These are phyloP conservation scores for Anabacerthia variegaticeps DNA, from an alignment of 2,797 vertebrate genomes.

Conservation along the genomic window DNA sequence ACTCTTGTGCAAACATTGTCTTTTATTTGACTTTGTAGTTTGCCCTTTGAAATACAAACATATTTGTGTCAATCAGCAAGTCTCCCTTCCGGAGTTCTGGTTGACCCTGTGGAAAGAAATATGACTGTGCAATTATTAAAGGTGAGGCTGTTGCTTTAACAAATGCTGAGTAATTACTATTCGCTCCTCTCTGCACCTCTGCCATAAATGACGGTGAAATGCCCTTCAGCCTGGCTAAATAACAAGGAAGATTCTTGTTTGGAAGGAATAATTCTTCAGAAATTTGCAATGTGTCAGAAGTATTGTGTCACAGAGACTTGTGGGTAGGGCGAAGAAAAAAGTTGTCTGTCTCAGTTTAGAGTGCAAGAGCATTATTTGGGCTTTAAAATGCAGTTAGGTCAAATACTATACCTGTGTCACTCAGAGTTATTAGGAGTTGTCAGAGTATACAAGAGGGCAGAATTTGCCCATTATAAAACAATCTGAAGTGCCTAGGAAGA, in stretches of 20 bases:
- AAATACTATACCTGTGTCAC: neutral
- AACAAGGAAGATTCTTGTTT: conserved; percentile 18
- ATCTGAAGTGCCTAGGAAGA: neutral
- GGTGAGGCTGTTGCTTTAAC: conserved; percentile 1
- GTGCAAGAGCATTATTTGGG: neutral
- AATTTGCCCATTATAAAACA: neutral
- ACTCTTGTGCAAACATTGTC: conserved; percentile 44
- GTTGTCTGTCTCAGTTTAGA: neutral
- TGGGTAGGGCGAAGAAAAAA: neutral
- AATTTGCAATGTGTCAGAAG: neutral
- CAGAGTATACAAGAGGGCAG: neutral
- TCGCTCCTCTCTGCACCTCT: neutral
- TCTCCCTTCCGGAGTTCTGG: conserved; percentile 49
- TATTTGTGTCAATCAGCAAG: conserved; percentile 50
- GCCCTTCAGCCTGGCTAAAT: conserved; percentile 11
- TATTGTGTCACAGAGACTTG: neutral
- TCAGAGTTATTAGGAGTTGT: neutral
- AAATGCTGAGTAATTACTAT: conserved; percentile 41
- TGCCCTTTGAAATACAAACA: conserved; percentile 62
- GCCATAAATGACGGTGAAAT: neutral
- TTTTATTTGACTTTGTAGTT: conserved; percentile 57
- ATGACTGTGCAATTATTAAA: conserved; percentile 61
- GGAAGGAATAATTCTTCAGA: conserved; percentile 11
- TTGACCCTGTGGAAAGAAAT: conserved; percentile 44
- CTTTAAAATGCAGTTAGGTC: neutral